These are phyloP conservation scores for Epizoanthus rinbou DNA, from an alignment of 92 coral and sea anemone species.

Conservation along the genomic window DNA sequence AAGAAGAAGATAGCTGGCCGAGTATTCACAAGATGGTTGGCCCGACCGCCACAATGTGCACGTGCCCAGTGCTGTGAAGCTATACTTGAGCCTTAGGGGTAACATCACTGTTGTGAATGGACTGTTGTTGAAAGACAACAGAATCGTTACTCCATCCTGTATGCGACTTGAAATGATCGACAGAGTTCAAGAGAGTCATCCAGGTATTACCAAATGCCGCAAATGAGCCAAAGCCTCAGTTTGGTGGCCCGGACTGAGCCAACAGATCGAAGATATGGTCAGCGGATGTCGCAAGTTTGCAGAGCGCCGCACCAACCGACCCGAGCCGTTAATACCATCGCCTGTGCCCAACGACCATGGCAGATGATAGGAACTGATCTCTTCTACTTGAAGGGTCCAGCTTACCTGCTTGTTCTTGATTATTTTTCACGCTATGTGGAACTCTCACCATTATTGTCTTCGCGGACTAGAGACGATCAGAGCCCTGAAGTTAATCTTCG, in stretches of 20 bases:
- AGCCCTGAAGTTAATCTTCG: constrained; percentile 41
- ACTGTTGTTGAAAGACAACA: constrained; percentile 50
- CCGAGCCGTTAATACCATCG: constrained; percentile 64
- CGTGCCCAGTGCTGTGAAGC: constrained; percentile 54
- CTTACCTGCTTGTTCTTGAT: constrained; percentile 57
- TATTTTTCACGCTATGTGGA: constrained; percentile 58
- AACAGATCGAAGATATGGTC: constrained; percentile 23
- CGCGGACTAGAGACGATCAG: constrained; percentile 14
- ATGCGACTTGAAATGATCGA: constrained; percentile 70
- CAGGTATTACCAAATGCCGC: constrained; percentile 71
- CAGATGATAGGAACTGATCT: constrained; percentile 63
- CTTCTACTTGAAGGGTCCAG: constrained; percentile 51
- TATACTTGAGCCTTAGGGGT: constrained; percentile 54
- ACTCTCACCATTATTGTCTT: constrained; percentile 22
- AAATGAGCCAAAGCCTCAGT: constrained; percentile 58
- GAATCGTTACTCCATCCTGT: constrained; percentile 58
- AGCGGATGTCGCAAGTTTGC: constrained; percentile 21
- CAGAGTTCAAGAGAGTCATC: constrained; percentile 70
- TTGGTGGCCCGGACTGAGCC: constrained; percentile 82
- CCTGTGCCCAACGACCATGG: constrained; percentile 66
- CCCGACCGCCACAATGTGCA: constrained; percentile 56
- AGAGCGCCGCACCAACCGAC: constrained; percentile 23
- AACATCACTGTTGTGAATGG: constrained; percentile 48
- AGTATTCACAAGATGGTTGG: constrained; percentile 60
- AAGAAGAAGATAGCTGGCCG: constrained; percentile 63